Conservation (phyloP, 2,113 vertebrate species). For the Verasper variegatus region DNA sequence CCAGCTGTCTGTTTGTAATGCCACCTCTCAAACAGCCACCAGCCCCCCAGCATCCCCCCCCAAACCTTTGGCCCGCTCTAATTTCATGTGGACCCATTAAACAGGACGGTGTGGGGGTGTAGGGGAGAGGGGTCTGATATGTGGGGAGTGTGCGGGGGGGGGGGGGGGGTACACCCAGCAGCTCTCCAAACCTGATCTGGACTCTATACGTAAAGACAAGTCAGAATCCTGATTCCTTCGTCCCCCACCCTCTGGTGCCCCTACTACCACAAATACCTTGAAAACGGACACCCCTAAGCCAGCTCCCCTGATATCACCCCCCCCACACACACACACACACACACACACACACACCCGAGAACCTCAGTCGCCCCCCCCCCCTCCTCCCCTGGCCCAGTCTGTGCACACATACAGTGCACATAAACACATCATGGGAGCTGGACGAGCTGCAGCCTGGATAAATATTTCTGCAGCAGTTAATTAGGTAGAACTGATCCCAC, state of each 20-base stretch:
- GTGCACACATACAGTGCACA: slow-evolving; percentile 70
- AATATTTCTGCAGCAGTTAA: slow-evolving; percentile 86
- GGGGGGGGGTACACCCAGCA: slow-evolving; percentile 19
- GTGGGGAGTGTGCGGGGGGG: neutral
- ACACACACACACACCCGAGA: slow-evolving; percentile 3
- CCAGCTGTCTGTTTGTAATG: slow-evolving; percentile 78
- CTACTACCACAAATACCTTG: slow-evolving; percentile 71
- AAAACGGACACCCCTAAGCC: slow-evolving; percentile 59
- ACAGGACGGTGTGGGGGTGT: slow-evolving; percentile 20
- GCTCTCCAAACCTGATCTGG: slow-evolving; percentile 54
- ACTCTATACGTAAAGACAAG: slow-evolving; percentile 41
- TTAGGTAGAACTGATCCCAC: slow-evolving; percentile 77
- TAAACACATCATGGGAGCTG: slow-evolving; percentile 78
- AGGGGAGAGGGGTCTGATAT: neutral
- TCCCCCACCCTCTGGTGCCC: neutral
- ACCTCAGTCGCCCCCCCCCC: neutral
- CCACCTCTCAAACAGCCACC: slow-evolving; percentile 48
- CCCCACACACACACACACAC: too few relatives aligned
- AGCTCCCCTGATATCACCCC: slow-evolving; percentile 22
- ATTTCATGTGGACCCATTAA: slow-evolving; percentile 52
- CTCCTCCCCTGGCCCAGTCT: slow-evolving; percentile 21
- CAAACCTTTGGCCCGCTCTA: slow-evolving; percentile 51
- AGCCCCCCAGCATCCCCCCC: slow-evolving; percentile 1
- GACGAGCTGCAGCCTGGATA: slow-evolving; percentile 74
- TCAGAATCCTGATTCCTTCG: slow-evolving; percentile 26